These are phyloP conservation scores for Mythimna impura DNA, from an alignment of 2,888 invertebrate species.

Conservation along the genomic window DNA sequence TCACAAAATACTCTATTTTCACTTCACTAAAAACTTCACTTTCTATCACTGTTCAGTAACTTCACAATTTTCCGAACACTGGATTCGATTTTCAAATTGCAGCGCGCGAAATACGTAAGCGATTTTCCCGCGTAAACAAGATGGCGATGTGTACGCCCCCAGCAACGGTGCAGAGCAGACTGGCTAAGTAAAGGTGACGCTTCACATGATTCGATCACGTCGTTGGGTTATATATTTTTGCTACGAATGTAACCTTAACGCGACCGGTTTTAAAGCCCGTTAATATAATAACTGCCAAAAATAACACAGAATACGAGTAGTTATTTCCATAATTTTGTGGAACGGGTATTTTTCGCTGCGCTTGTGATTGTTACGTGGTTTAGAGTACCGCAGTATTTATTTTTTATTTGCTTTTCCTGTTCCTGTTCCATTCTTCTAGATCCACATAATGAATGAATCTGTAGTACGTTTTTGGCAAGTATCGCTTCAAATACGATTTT, in stretches of 20 bases:
- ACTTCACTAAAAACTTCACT: slow-evolving; percentile 57
- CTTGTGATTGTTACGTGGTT: slow-evolving; percentile 24
- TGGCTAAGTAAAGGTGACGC: slow-evolving; percentile 69
- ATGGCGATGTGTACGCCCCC: slow-evolving; percentile 73
- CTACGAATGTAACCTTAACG: slow-evolving; percentile 73
- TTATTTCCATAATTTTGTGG: slow-evolving; percentile 61
- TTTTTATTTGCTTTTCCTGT: slow-evolving; percentile 1
- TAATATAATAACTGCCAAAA: slow-evolving; percentile 75
- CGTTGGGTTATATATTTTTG: slow-evolving; percentile 64
- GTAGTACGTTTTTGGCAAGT: background rate
- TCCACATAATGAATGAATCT: background rate
- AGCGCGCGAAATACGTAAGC: slow-evolving; percentile 64
- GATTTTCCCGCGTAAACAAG: slow-evolving; percentile 81
- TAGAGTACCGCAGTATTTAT: slow-evolving; percentile 28
- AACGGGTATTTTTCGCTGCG: slow-evolving; percentile 50
- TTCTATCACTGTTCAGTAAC: slow-evolving; percentile 47
- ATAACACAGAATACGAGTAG: slow-evolving; percentile 66
- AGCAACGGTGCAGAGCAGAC: slow-evolving; percentile 69
- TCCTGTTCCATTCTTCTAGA: background rate
- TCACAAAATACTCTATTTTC: slow-evolving; percentile 37
- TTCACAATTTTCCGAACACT: slow-evolving; percentile 47
- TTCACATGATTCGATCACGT: slow-evolving; percentile 54
- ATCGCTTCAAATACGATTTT: background rate
- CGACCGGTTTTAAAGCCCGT: slow-evolving; percentile 77
- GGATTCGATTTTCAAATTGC: slow-evolving; percentile 61